Evolutionary conservation across 2,888 invertebrate species (phyloP), one percentile per base, ranked within the genome.

Genomic region (Diarsia brunnea): DNA sequence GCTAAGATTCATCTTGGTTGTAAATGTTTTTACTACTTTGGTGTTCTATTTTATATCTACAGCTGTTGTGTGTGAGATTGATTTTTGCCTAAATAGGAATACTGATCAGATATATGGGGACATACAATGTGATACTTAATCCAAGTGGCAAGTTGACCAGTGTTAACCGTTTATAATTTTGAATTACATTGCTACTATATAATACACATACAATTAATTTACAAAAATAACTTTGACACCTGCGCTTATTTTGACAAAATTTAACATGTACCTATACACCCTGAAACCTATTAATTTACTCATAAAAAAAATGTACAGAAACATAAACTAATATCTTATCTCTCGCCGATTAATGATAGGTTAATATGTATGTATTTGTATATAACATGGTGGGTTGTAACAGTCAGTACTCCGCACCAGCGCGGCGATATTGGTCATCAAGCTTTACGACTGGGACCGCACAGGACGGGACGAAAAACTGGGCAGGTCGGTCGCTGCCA

Each of bases 361-460:
- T 90, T 89, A 86, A 81, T 88, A 84, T 90, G 82, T 91, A 79
- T 89, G 66, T 85, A 84, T 88, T 85, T 89, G 87, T 93, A 87
- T 93, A 88, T 94, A 92, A 93, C 89, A 86, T 91, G 91, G 93
- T 94, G 94, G 92, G 94, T 93, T 94, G 93, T 94, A 93, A 93
- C 96, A 96, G 96, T 96, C 93, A 86, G 91, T 95, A 93, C 92
- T 94, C 89, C 92, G 93, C 87, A 90, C 93, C 93, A 92, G 91
- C 90, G 92, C 91, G 84, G 82, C 91, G 91, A 88, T 88, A 85
- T 90, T 92, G 85, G 89, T 90, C 91, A 97, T 98, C 92, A 97
- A 96, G 93, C 97, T 99, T 90, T 98, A 97, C 97, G 99, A 99
- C 97, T 98, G 99, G 97, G 99, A 99, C 97, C 98, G 98, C 92